Evolutionary conservation across 37 sponge, comb jelly and placozoan species (phyloP).

Genomic region (Halichondria panicea): DNA sequence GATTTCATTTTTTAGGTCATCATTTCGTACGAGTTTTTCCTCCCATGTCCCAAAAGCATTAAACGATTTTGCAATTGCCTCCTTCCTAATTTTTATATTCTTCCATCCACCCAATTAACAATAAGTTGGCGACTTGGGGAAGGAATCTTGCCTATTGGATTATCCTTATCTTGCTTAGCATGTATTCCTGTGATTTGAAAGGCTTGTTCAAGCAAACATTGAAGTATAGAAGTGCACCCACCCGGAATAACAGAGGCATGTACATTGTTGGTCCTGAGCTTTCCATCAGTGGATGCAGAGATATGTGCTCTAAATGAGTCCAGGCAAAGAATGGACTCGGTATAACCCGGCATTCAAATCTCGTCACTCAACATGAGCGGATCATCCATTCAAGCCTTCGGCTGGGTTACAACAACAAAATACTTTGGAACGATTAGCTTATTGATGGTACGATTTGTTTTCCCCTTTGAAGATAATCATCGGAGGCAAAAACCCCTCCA

Average conservation of each 20-base stretch:
- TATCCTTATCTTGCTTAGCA: no score
- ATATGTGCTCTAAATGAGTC: conserved; percentile 1
- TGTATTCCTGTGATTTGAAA: no score
- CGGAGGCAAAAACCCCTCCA: not conserved
- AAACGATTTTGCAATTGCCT: no score
- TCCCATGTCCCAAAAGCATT: no score
- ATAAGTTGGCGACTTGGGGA: no score
- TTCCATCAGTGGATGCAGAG: not conserved
- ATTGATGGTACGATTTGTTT: not conserved
- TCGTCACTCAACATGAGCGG: not conserved
- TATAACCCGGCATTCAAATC: no score
- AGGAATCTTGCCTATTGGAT: no score
- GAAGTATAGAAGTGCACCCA: conserved; percentile 10
- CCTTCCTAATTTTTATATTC: no score
- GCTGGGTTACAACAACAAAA: not conserved
- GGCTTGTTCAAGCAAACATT: not conserved
- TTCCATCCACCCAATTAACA: no score
- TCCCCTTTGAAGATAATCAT: conserved; percentile 8
- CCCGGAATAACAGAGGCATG: not conserved
- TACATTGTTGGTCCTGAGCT: not conserved
- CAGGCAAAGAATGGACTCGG: no score
- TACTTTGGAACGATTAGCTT: not conserved
- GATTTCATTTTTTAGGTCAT: no score
- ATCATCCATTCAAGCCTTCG: not conserved
- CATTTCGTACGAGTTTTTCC: no score